phyloP scores from a whole-genome alignment of 2,797 vertebrate species.

The Tamandua tetradactyla region DNA sequence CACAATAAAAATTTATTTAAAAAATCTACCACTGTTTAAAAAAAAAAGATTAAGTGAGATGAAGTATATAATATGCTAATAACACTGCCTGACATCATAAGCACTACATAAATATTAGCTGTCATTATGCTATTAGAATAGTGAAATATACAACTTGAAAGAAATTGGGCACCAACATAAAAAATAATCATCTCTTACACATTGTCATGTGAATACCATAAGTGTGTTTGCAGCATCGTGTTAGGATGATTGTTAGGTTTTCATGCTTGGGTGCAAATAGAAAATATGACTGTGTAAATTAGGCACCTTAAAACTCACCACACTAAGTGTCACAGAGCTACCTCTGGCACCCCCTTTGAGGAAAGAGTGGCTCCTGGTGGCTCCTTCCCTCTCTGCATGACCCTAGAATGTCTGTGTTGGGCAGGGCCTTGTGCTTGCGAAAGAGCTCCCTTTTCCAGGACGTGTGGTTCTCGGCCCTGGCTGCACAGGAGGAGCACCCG shows the following conservation, averaged over 20 bases:
- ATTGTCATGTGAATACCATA: accelerated
- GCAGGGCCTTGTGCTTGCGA: not conserved
- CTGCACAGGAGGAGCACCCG: not conserved
- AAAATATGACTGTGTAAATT: too few relatives aligned
- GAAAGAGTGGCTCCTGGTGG: not conserved
- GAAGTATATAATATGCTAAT: not conserved
- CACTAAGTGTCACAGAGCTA: not conserved
- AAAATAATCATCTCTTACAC: not conserved
- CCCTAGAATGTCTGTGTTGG: not conserved
- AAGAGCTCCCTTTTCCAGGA: not conserved
- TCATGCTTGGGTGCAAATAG: accelerated
- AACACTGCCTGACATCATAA: not conserved
- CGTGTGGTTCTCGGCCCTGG: not conserved
- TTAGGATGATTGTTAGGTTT: accelerated
- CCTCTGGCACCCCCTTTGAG: not conserved
- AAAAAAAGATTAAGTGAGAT: not conserved
- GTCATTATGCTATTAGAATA: not conserved
- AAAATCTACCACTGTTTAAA: too few relatives aligned
- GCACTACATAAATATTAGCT: not conserved
- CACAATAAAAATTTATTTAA: too few relatives aligned
- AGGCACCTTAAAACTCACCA: too few relatives aligned
- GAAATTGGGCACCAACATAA: not conserved
- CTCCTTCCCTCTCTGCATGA: not conserved
- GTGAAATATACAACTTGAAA: not conserved
- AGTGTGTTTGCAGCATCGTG: accelerated